These are phyloP conservation scores for Mellivora capensis DNA, from an alignment of 2,113 vertebrate genomes.

Conservation along the genomic window DNA sequence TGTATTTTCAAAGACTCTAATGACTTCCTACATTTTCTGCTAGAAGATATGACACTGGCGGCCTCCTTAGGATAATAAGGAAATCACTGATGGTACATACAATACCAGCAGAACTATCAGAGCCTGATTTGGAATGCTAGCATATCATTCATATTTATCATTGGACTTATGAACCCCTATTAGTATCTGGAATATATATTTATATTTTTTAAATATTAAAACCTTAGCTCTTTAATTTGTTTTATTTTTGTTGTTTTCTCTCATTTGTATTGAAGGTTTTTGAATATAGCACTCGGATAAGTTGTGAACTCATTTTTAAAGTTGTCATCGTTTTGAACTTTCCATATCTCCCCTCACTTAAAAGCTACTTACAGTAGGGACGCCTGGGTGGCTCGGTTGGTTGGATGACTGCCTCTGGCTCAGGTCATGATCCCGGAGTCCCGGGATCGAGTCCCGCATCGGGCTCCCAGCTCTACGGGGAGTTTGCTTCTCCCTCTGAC, in stretches of 20 bases:
- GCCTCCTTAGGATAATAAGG: background rate
- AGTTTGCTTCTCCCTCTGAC: too few species aligned
- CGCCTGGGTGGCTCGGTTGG: too few species aligned
- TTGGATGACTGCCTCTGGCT: too few species aligned
- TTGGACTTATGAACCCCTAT: background rate
- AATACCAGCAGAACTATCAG: background rate
- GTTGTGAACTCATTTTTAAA: background rate
- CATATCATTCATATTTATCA: background rate
- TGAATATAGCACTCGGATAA: background rate
- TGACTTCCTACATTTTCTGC: background rate
- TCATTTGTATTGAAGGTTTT: background rate
- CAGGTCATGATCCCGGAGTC: too few species aligned
- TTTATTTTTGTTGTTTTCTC: background rate
- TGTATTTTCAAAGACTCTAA: conserved; percentile 8
- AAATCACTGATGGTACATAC: background rate
- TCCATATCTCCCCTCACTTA: background rate
- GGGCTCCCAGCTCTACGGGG: too few species aligned
- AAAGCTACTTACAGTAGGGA: background rate
- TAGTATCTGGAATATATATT: background rate
- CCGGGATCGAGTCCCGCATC: too few species aligned
- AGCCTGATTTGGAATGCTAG: background rate
- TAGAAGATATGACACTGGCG: background rate
- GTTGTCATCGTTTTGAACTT: background rate
- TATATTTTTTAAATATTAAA: background rate
- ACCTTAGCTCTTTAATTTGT: background rate